These are phyloP conservation scores for Entomobrya proxima DNA, from an alignment of 2,888 invertebrate species.

Conservation along the genomic window DNA sequence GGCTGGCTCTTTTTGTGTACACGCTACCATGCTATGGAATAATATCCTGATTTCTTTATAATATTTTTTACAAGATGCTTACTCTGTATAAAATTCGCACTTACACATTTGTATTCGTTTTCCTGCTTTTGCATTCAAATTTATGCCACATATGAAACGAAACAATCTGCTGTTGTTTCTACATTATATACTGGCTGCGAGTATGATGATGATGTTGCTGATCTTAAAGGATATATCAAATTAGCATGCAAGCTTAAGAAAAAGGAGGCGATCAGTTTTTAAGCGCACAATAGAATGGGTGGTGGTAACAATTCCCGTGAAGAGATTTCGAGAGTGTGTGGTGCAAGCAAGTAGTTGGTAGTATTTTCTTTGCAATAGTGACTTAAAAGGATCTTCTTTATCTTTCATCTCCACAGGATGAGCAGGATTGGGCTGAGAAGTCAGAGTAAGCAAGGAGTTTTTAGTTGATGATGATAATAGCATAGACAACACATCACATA, in stretches of 20 bases:
- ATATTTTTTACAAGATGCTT: slow-evolving; percentile 12
- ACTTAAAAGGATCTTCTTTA: slow-evolving; percentile 69
- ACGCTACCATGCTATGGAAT: slow-evolving; percentile 29
- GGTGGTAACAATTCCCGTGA: slow-evolving; percentile 46
- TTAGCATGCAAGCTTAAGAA: slow-evolving; percentile 53
- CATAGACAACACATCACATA: too few species aligned
- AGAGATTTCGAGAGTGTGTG: background rate
- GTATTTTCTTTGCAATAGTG: slow-evolving; percentile 62
- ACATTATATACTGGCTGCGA: background rate
- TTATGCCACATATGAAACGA: slow-evolving; percentile 23
- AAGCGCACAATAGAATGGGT: slow-evolving; percentile 64
- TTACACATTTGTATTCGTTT: background rate
- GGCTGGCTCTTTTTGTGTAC: background rate
- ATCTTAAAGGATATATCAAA: slow-evolving; percentile 58
- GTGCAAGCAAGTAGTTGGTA: background rate
- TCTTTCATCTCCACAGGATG: slow-evolving; percentile 69
- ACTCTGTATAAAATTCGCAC: slow-evolving; percentile 15
- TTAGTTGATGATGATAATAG: slow-evolving; percentile 3
- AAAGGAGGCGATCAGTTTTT: slow-evolving; percentile 62
- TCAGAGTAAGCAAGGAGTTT: slow-evolving; percentile 42
- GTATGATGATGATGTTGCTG: slow-evolving; percentile 30
- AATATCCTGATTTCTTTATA: slow-evolving; percentile 56
- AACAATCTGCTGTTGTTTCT: background rate
- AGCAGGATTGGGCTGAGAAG: slow-evolving; percentile 68
- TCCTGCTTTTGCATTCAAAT: slow-evolving; percentile 50